These are phyloP conservation scores for Sycobia sp. DNA, from an alignment of 1,140 invertebrate genomes.

Conservation along the genomic window DNA sequence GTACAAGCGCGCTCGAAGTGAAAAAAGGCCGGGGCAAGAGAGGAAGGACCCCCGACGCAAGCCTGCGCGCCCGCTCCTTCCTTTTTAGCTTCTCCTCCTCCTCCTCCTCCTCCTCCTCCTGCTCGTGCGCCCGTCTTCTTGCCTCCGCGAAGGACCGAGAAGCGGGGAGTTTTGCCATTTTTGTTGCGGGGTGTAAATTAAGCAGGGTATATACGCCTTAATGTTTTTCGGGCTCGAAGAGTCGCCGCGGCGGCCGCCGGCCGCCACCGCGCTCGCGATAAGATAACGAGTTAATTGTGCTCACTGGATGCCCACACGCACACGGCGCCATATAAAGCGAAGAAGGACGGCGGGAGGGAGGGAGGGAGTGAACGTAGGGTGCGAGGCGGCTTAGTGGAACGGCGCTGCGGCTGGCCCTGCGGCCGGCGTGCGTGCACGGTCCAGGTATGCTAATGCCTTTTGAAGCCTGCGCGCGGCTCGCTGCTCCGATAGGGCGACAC, in stretches of 20 bases:
- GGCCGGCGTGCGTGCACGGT: constrained; percentile 2
- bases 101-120: constrained; percentile 6
- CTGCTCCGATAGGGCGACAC: constrained; percentile 56
- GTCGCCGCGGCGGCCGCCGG: background rate
- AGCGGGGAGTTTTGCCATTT: constrained; percentile 10
- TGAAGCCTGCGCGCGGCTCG: constrained; percentile 52
- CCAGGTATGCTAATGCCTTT: constrained; percentile 60
- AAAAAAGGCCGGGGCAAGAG: background rate
- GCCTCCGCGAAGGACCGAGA: too few species aligned
- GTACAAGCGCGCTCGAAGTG: background rate
- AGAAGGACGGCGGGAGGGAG: too few species aligned
- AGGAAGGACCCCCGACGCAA: background rate
- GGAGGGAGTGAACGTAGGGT: too few species aligned
- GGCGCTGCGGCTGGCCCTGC: too few species aligned
- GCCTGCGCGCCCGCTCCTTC: background rate
- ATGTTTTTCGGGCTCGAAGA: constrained; percentile 45
- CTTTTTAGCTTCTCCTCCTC: background rate
- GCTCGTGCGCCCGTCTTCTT: too few species aligned
- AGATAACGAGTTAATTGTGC: constrained; percentile 65
- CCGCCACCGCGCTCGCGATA: constrained; percentile 47
- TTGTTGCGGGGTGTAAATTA: constrained; percentile 56
- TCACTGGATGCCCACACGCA: constrained; percentile 60
- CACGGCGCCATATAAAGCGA: too few species aligned
- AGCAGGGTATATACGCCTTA: constrained; percentile 56
- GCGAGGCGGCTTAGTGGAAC: too few species aligned